Evolutionary conservation across 2,113 vertebrate genomes (phyloP).

Genomic region (Neopipo cinnamomea): DNA sequence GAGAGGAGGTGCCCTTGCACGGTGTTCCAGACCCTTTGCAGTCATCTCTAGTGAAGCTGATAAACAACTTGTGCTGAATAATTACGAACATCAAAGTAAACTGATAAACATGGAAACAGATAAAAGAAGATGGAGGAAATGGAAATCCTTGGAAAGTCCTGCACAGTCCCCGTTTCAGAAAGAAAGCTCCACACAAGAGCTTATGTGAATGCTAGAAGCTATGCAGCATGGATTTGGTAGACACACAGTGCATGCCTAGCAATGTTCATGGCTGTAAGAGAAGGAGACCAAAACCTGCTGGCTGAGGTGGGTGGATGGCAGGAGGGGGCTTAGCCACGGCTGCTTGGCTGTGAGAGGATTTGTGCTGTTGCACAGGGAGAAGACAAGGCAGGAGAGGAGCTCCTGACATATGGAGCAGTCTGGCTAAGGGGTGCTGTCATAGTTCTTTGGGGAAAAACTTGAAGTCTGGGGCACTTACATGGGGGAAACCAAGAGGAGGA

Average conservation of each 20-base stretch:
- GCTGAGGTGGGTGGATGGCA: background rate
- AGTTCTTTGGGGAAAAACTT: background rate
- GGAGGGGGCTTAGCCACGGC: accelerated
- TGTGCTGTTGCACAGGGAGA: background rate
- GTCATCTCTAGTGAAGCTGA: background rate
- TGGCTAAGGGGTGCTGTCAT: background rate
- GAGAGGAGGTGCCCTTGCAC: background rate
- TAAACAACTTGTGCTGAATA: background rate
- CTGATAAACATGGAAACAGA: background rate
- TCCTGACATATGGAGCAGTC: background rate
- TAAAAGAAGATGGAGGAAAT: background rate
- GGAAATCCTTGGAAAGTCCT: background rate
- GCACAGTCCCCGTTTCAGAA: background rate
- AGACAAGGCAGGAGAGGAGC: background rate
- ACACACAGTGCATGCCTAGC: background rate
- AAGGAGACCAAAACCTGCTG: background rate
- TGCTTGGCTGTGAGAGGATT: background rate
- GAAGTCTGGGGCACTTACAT: background rate
- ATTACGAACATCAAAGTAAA: background rate
- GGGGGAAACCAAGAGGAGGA: background rate
- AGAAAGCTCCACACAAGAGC: background rate
- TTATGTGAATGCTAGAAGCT: background rate
- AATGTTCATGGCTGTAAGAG: background rate
- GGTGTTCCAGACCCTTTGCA: background rate
- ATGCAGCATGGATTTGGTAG: background rate